Evolutionary conservation across 2,797 vertebrate species (phyloP).

Genomic region (Galago senegalensis): DNA sequence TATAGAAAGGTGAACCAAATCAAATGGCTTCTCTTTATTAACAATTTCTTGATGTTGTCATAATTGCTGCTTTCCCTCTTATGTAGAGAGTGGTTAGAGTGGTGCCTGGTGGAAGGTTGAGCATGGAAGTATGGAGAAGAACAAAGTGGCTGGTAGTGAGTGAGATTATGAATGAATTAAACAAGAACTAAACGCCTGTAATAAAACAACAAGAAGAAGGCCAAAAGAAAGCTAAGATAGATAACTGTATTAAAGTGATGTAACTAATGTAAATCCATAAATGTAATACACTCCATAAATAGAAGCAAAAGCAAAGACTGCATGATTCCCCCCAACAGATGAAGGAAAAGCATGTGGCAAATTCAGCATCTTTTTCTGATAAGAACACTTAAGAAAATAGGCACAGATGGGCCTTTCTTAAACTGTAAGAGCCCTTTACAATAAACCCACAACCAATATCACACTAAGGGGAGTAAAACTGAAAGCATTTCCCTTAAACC

Average conservation of each 20-base stretch:
- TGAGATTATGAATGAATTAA: background rate
- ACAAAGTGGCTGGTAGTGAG: background rate
- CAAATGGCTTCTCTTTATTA: background rate
- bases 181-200: background rate
- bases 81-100: accelerated
- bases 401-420: too few relatives aligned
- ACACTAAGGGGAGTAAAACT: too few relatives aligned
- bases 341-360: too few relatives aligned
- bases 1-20: background rate
- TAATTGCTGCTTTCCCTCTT: background rate
- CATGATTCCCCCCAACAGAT: too few relatives aligned
- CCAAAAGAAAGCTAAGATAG: background rate
- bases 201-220: background rate
- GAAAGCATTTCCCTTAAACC: too few relatives aligned
- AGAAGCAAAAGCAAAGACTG: too few relatives aligned
- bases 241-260: background rate
- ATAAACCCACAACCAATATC: too few relatives aligned
- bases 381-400: too few relatives aligned
- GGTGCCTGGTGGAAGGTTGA: background rate
- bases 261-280: background rate
- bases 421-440: too few relatives aligned
- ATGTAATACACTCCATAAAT: too few relatives aligned
- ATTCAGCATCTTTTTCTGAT: too few relatives aligned
- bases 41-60: background rate
- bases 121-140: background rate